These are phyloP conservation scores for Lycodopsis pacificus DNA, from an alignment of 2,797 vertebrate genomes.

Conservation along the genomic window DNA sequence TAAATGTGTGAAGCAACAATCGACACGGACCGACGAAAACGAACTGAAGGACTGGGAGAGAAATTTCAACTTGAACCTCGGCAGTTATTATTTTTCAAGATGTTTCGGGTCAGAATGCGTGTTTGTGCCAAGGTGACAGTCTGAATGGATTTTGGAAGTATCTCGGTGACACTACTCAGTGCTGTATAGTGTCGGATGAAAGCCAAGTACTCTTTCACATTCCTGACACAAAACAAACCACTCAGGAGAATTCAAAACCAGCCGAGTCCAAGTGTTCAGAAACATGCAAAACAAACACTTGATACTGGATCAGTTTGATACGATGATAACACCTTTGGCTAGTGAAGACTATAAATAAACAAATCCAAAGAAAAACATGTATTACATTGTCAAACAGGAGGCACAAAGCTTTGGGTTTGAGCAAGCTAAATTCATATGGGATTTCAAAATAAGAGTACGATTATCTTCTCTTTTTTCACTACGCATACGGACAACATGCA, in stretches of 20 bases:
- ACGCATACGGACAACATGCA: neutral
- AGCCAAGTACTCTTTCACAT: constrained; percentile 46
- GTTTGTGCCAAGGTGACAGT: constrained; percentile 17
- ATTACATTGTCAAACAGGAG: neutral
- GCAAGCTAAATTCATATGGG: neutral
- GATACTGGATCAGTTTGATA: neutral
- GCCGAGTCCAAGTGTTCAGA: constrained; percentile 6
- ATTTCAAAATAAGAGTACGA: neutral
- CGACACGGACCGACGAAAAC: neutral
- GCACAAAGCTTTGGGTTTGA: neutral
- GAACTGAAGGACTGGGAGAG: neutral
- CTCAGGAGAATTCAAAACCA: constrained; percentile 40
- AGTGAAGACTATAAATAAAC: neutral
- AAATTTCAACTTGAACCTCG: constrained; percentile 10
- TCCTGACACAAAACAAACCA: constrained; percentile 56
- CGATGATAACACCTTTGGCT: neutral
- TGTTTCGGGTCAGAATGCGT: constrained; percentile 24
- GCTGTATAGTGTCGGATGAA: constrained; percentile 31
- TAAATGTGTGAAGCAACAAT: constrained; percentile 47
- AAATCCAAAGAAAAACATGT: neutral
- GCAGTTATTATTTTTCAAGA: constrained; percentile 30
- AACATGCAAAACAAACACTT: constrained; percentile 8
- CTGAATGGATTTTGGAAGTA: constrained; percentile 28
- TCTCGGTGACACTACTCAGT: constrained; percentile 26
- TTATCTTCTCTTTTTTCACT: neutral